Base-by-base conservation (phyloP, 2,888 invertebrate genomes). In the Zygaena filipendulae region DNA sequence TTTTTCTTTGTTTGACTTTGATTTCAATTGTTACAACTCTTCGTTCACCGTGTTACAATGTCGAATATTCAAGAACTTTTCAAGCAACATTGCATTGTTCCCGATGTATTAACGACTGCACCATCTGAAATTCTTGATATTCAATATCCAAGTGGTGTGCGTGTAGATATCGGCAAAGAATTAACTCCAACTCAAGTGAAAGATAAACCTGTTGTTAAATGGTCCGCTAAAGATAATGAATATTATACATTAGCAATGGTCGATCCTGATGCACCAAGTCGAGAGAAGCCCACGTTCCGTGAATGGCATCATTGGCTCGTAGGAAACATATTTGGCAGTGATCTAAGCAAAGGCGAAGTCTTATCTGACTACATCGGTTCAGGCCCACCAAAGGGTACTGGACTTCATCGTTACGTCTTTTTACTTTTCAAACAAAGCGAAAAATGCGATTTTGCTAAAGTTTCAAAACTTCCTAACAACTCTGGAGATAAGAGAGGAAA, bases 271-370 rank as follows among this genome's bases (percentile, higher is more conserved):
- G 90, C 91, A 1, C 91, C 91, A 3, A 87, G 86, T 43, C 80
- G 90, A 14, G 72, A 81, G 37, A 82, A 83, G 30, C 90, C 90
- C 0, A 86, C 81, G 38, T 84, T 82, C 42, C 74, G 87, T 13
- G 90, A 91, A 64, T 88, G 87, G 83, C 86, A 87, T 43, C 91
- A 92, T 58, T 91, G 91, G 91, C 63, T 90, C 7, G 83, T 91
- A 13, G 87, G 83, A 11, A 91, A 92, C 50, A 87, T 91, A 47
- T 84, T 84, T 6, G 88, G 86, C 13, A 68, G 64, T 29, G 81
- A 88, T 39, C 48, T 90, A 22, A 53, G 54, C 8, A 80, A 82
- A 42, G 88, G 89, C 13, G 87, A 89, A 52, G 71, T 79, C 10
- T 61, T 90, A 10, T 77, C 85, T 9, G 86, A 84, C 35, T 91